Evolutionary conservation across 2,113 vertebrate species (phyloP), one percentile per base, ranked within the genome.

Genomic region (Catharus minimus): DNA sequence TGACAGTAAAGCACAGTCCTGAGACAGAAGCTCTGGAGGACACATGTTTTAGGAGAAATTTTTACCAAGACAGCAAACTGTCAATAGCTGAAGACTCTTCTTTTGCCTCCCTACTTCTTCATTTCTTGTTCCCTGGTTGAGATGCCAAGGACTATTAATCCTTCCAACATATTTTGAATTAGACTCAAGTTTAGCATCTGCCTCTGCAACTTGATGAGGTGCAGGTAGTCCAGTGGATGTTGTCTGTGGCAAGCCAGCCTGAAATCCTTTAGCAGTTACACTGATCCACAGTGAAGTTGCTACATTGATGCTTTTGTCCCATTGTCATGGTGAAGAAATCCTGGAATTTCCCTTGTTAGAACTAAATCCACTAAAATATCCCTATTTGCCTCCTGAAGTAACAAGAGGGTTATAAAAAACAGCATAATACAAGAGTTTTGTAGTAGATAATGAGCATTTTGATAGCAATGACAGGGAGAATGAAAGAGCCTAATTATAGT

Each of bases 401-500:
- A 66, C 32, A 79, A 82, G 52, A 88, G 30, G 2, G 46, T 72
- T 86, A 71, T 74, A 64, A 92, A 87, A 92, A 85, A 24, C 26
- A 32, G 44, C 41, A 50, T 62, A 82, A 91, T 79, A 62, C 32
- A 56, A 60, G 87, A 86, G 67, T 86, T 92, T 88, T 92, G 36
- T 64, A 58, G 76, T 38, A 58, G 85, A 74, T 94, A 92, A 96
- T 92, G 67, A 94, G 36, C 77, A 85, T 91, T 95, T 89, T 89
- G 93, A 88, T 82, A 92, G 57, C 67, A 91, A 74, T 0, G 0
- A 27, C 89, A 88, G 60, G 22, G 52, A 94, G 67, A 92, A 86
- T 88, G 79, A 94, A 92, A 82, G 53, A 75, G 15, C 28, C 33
- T 95, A 94, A 95, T 96, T 93, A 94, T 65, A 91, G 56, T 11